phyloP scores from a whole-genome alignment of 2,888 invertebrate genomes.

The Nectonema munidae region DNA sequence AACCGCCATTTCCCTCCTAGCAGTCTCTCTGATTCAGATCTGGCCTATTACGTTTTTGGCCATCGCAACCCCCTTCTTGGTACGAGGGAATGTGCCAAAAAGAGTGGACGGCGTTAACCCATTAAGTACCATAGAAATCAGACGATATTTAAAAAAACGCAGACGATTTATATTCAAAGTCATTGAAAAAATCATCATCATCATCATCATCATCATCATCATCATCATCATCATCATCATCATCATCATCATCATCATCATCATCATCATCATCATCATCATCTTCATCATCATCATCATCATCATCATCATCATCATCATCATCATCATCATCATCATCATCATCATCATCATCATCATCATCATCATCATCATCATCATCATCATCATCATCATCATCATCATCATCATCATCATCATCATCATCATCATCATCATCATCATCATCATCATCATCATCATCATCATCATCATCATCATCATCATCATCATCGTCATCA shows the following conservation, averaged over 20 bases:
- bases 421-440: constrained; percentile 14
- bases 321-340: constrained; percentile 16
- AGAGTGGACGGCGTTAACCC: too few species aligned
- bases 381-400: constrained; percentile 15
- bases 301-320: constrained; percentile 14
- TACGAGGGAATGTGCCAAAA: too few species aligned
- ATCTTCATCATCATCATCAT: constrained; percentile 15
- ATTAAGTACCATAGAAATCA: too few species aligned
- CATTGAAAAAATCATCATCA: too few species aligned
- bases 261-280: constrained; percentile 14
- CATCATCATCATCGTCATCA: constrained; percentile 15
- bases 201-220: constrained; percentile 14
- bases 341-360: constrained; percentile 15
- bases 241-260: constrained; percentile 12
- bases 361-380: constrained; percentile 15
- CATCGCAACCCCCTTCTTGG: too few species aligned
- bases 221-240: constrained; percentile 12
- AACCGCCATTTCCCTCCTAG: too few species aligned
- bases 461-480: constrained; percentile 16
- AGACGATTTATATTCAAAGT: too few species aligned
- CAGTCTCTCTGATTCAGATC: too few species aligned
- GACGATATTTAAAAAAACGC: too few species aligned
- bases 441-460: constrained; percentile 15
- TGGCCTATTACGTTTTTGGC: too few species aligned
- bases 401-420: constrained; percentile 12